Percentiles rank a stretch among this genome's conserved stretches.
phyloP scores from a whole-genome alignment of 2,888 invertebrate species.

The Ypsolopha sequella region DNA sequence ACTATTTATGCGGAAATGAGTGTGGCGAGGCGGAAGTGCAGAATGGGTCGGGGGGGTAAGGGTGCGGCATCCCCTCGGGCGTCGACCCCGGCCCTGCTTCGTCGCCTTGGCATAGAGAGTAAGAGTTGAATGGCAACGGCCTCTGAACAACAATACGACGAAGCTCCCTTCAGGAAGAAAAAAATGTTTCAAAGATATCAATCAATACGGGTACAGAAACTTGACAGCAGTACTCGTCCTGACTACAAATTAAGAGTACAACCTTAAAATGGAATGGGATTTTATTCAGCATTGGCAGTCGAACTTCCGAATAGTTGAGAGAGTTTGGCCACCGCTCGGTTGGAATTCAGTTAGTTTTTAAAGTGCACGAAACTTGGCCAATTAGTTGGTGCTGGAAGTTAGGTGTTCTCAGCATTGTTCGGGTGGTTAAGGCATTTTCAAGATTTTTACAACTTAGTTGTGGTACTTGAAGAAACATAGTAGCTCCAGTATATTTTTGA shows the following conservation, averaged over 20 bases:
- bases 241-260: not conserved
- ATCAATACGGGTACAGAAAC: not conserved
- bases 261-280: conserved; percentile 4
- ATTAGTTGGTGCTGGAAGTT: conserved; percentile 38
- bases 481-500: too few species aligned
- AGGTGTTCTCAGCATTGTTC: conserved; percentile 22
- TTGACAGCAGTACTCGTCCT: not conserved
- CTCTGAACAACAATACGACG: conserved; percentile 14
- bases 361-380: conserved; percentile 46
- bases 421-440: conserved; percentile 4
- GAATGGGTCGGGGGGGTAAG: conserved; percentile 43
- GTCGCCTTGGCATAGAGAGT: conserved; percentile 20
- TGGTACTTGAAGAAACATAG: too few species aligned
- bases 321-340: conserved; percentile 19
- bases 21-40: conserved; percentile 64
- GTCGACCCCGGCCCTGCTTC: conserved; percentile 40
- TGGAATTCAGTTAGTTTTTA: conserved; percentile 38
- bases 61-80: conserved; percentile 41
- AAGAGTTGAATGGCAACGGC: conserved; percentile 11
- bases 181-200: not conserved
- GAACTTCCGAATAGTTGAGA: conserved; percentile 16
- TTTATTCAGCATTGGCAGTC: conserved; percentile 5
- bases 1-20: conserved; percentile 65
- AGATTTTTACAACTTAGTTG: conserved; percentile 8
- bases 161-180: not conserved